These are phyloP conservation scores for Neofelis nebulosa DNA, from an alignment of 2,113 vertebrate species.

Conservation along the genomic window DNA sequence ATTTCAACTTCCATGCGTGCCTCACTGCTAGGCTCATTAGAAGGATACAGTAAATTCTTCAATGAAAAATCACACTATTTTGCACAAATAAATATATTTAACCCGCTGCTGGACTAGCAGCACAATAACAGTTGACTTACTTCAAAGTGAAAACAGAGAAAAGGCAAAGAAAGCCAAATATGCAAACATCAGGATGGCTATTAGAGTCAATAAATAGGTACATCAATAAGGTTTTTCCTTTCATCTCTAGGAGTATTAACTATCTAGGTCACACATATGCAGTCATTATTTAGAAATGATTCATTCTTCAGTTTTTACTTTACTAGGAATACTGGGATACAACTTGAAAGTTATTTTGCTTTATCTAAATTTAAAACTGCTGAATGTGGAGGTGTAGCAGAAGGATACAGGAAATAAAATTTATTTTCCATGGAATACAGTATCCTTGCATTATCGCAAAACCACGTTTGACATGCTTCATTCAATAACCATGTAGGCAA, in stretches of 20 bases:
- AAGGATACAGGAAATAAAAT: background rate
- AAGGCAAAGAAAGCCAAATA: conserved; percentile 7
- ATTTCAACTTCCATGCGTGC: background rate
- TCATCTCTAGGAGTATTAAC: background rate
- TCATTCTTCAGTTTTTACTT: conserved; percentile 52
- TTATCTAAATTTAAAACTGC: conserved; percentile 53
- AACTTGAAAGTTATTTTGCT: conserved; percentile 39
- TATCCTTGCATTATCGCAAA: conserved; percentile 47
- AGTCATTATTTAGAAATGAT: conserved; percentile 46
- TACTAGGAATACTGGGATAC: conserved; percentile 15
- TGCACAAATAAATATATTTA: conserved; percentile 10
- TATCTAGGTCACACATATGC: background rate
- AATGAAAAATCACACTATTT: conserved; percentile 6
- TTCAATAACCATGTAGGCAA: conserved; percentile 22
- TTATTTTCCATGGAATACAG: conserved; percentile 8
- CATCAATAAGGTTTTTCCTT: background rate
- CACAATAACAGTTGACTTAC: background rate
- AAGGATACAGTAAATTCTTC: background rate
- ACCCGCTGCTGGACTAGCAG: background rate
- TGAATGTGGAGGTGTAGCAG: background rate
- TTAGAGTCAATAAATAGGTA: background rate
- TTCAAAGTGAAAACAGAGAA: background rate
- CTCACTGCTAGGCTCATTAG: background rate
- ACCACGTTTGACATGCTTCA: background rate
- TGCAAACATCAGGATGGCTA: background rate